Evolutionary conservation across 1,140 invertebrate genomes (phyloP).

Genomic region (Drosophila tani): DNA sequence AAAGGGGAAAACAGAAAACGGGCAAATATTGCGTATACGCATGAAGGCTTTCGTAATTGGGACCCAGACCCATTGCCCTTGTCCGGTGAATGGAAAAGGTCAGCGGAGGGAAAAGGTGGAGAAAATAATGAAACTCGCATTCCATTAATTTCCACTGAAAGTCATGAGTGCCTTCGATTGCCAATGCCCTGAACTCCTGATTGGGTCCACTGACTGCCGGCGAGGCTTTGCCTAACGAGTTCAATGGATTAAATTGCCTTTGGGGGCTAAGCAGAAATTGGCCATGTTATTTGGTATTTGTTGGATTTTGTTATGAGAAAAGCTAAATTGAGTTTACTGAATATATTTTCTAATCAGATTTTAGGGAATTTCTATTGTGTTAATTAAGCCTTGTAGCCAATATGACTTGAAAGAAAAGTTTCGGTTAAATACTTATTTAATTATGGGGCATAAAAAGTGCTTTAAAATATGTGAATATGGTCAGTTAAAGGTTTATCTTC

Average conservation of each 20-base stretch:
- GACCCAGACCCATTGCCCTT: constrained; percentile 15
- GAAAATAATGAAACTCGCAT: constrained; percentile 40
- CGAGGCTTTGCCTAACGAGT: constrained; percentile 8
- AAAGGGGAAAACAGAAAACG: constrained; percentile 21
- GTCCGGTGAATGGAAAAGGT: constrained; percentile 39
- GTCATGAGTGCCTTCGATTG: constrained; percentile 52
- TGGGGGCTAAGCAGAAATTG: neutral
- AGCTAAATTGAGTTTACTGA: neutral
- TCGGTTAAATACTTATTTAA: neutral
- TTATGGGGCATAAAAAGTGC: neutral
- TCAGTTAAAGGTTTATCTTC: too few species aligned
- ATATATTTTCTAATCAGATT: constrained; percentile 4
- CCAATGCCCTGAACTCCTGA: constrained; percentile 13
- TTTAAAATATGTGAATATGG: too few species aligned
- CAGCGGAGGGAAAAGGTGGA: constrained; percentile 2
- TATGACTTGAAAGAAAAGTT: too few species aligned
- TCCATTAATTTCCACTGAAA: constrained; percentile 63
- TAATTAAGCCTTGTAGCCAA: neutral
- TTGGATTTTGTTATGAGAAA: neutral
- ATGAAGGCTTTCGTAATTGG: constrained; percentile 33
- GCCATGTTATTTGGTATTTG: neutral
- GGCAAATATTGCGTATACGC: constrained; percentile 67
- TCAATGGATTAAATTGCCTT: constrained; percentile 9
- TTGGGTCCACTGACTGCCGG: neutral
- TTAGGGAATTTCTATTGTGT: too few species aligned